These are phyloP conservation scores for Acanthochromis polyacanthus DNA, from an alignment of 2,113 vertebrate species.

Conservation along the genomic window DNA sequence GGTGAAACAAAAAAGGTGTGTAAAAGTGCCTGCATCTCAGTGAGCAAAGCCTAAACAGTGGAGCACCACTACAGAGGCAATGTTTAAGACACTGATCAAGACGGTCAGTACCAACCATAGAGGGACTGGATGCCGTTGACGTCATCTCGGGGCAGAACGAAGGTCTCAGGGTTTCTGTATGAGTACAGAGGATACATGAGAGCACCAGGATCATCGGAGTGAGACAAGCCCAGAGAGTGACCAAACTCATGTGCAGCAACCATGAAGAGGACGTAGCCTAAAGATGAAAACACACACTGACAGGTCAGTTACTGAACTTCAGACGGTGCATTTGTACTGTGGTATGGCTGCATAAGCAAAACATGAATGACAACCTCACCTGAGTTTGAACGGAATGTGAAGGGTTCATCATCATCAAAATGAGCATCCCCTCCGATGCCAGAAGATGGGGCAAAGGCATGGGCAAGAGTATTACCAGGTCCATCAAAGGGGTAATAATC, in stretches of 20 bases:
- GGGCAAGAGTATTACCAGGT: constrained; percentile 83
- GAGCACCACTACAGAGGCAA: too few species aligned
- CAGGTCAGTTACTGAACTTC: background rate
- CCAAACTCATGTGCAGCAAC: constrained; percentile 97
- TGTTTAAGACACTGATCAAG: background rate
- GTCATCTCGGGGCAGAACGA: constrained; percentile 90
- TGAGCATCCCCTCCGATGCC: constrained; percentile 90
- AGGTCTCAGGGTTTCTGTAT: constrained; percentile 83
- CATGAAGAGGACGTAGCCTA: constrained; percentile 91
- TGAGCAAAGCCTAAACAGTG: background rate
- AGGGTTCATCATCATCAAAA: constrained; percentile 91
- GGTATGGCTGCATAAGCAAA: too few species aligned
- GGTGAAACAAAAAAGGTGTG: background rate
- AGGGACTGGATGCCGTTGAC: constrained; percentile 92
- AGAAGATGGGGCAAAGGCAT: constrained; percentile 86
- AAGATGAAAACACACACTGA: background rate
- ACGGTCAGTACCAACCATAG: constrained; percentile 86
- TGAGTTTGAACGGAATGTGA: constrained; percentile 71
- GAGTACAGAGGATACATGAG: constrained; percentile 92
- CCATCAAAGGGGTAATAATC: constrained; percentile 90
- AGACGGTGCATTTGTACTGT: background rate
- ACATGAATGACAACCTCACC: constrained; percentile 59
- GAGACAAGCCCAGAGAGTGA: constrained; percentile 91
- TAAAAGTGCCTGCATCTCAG: too few species aligned
- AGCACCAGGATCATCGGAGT: constrained; percentile 90